phyloP scores from a whole-genome alignment of 2,888 invertebrate genomes.

The Platerodrilus igneus region DNA sequence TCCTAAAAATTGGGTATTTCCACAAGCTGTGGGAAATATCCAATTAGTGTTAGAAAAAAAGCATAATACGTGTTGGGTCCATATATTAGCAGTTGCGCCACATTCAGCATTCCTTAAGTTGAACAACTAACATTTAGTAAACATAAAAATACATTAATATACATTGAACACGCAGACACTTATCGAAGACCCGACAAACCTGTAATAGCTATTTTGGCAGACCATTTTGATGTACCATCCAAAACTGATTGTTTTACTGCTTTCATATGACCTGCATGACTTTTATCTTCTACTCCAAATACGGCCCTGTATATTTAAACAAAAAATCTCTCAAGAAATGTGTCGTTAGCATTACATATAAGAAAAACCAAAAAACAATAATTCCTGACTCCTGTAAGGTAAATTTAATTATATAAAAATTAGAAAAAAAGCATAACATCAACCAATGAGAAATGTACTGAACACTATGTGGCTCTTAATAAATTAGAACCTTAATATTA shows the following conservation, averaged over 20 bases:
- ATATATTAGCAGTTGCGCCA: slow-evolving; percentile 35
- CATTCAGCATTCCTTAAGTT: slow-evolving; percentile 37
- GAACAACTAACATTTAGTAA: slow-evolving; percentile 18
- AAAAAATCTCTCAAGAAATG: slow-evolving; percentile 11
- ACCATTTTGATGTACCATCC: slow-evolving; percentile 99
- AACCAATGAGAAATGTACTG: no score
- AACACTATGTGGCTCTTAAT: no score
- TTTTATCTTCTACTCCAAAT: slow-evolving; percentile 92
- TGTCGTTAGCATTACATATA: no score
- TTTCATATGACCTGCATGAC: slow-evolving; percentile 94
- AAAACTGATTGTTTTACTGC: slow-evolving; percentile 97
- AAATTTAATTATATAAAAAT: no score
- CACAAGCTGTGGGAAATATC: slow-evolving; percentile 33
- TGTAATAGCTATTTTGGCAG: slow-evolving; percentile 99
- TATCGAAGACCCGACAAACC: slow-evolving; percentile 65
- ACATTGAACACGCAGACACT: slow-evolving; percentile 19
- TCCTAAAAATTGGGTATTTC: slow-evolving; percentile 25
- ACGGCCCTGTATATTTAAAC: slow-evolving; percentile 68
- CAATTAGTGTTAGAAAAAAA: slow-evolving; percentile 32
- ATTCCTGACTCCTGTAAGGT: no score
- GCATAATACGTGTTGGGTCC: slow-evolving; percentile 21
- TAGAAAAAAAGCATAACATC: no score
- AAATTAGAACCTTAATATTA: no score
- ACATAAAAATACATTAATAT: slow-evolving; percentile 14
- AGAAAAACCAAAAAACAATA: no score